Evolutionary conservation across 2,888 invertebrate species (phyloP), one percentile per base, ranked within the genome.

Genomic region (Dyspetes luteomarginatus): DNA sequence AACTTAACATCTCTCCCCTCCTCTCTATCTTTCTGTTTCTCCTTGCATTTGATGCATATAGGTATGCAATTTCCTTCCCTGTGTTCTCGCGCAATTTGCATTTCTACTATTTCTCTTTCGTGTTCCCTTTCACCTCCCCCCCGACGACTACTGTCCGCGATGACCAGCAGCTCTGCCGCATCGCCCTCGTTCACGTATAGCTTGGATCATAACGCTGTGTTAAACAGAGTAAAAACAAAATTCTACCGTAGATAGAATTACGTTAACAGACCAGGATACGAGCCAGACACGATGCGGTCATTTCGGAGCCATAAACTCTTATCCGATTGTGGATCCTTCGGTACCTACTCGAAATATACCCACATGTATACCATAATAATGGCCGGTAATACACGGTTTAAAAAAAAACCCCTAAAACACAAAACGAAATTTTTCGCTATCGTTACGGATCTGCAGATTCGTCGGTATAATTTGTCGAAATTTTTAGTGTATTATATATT

Each of bases 31-130:
- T 62, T 58, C 52, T 75, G 50, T 30, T 30, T 69, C 73, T 45
- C 67, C 22, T 17, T 45, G 17, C 52, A 30, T 26, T 26, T 41
- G 0, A 24, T 50, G 26, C n/a, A 36, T 12, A 52, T 30, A 41
- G n/a, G n/a, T 52, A 55, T 17, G 28, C 22, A 28, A 19, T 56
- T 55, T 43, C 36, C 28, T 68, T 26, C 65, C 55, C 41, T 45
- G 15, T 4, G 0, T 65, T 15, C 52, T 56, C 62, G 71, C 56
- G 79, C 75, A 60, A 90, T 90, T 90, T 90, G 87, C 90, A 90
- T 90, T 90, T 90, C 86, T 86, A 86, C 86, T 78, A 85, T 85
- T 88, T 84, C 48, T 45, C 62, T 76, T 41, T 41, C 71, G 67
- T 55, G 65, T 43, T 58, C 41, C 30, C 60, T 41, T 19, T 5